A percentile compares a stretch with the other conserved stretches of the same genome.
Evolutionary conservation across 37 sponge, comb jelly and placozoan species (phyloP).

Genomic region (Eunapius fragilis): DNA sequence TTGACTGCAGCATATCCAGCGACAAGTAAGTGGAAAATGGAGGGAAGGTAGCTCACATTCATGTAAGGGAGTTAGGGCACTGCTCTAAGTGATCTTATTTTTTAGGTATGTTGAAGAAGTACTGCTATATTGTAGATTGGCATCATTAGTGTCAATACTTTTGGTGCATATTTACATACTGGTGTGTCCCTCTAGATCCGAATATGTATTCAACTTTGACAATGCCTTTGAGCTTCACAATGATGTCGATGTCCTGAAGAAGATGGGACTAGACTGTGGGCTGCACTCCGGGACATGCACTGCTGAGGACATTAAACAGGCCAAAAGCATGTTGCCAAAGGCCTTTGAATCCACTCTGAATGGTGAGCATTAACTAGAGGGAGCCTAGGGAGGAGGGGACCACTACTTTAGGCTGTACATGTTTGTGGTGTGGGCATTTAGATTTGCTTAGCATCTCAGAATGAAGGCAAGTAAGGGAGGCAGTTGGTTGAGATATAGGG

Average conservation of each 20-base stretch:
- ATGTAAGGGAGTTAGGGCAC: not conserved
- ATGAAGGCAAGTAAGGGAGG: too few species aligned
- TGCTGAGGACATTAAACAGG: conserved; percentile 58
- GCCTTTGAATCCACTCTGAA: conserved; percentile 62
- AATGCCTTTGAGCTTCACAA: conserved; percentile 90
- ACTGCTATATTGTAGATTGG: not conserved
- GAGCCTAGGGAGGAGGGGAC: too few species aligned
- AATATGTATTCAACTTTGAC: conserved; percentile 94
- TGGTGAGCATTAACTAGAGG: conserved; percentile 55
- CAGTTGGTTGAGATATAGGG: too few species aligned
- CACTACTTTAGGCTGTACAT: too few species aligned
- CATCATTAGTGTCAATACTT: too few species aligned
- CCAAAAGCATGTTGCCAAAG: conserved; percentile 80
- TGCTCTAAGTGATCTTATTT: too few species aligned
- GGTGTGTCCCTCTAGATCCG: too few species aligned
- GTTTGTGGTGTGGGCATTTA: too few species aligned
- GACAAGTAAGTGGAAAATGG: conserved; percentile 73
- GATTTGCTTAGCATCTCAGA: too few species aligned
- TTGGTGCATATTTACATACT: too few species aligned
- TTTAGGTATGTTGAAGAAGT: not conserved
- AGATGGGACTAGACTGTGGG: conserved; percentile 88
- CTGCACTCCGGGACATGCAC: conserved; percentile 71
- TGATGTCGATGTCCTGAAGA: conserved; percentile 90
- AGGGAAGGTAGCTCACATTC: not conserved
- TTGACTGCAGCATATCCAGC: conserved; percentile 95